Evolutionary conservation across 2,113 vertebrate genomes (phyloP), one percentile per base, ranked within the genome.

Genomic region (Xiphias gladius): DNA sequence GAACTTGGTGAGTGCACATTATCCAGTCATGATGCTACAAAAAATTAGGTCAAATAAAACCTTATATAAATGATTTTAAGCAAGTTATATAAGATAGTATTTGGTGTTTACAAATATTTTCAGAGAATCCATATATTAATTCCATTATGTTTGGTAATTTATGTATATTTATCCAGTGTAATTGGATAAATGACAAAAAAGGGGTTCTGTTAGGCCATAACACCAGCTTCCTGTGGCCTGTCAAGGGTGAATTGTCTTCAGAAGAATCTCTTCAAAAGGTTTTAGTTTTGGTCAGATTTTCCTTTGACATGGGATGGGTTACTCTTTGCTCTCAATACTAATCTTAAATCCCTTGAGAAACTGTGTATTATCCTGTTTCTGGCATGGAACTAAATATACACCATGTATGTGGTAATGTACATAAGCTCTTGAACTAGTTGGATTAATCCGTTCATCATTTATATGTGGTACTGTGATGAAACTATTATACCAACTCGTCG

Each of bases 1-100:
- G 98, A 99, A 95, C 95, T 99, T 79, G 96, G 98, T 99, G 92
- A 96, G 97, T 92, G 69, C 26, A 50, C 24, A 17, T 24, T 17
- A 30, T 62, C 32, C 17, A 28, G 6, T 46, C 7, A 0, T 14
- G 0, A 9, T 61, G 16, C 46, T 19, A 39, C 7, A 57, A 16
- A 17, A 0, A 35, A 30, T 57, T 48, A 30, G 5, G 5, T 68
- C 54, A 43, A 4, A 22, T 2, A 63, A 41, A 32, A 76, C 14
- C 37, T 2, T 20, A 26, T 41, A 52, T 35, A 37, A 59, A 28
- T 7, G 0, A 28, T 35, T 22, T 48, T 24, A 30, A 50, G 12
- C 10, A 61, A 30, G 41, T 76, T 43, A n/a, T 28, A 41, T 26
- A 26, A 57, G n/a, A 26, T 16, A 5, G 12, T 28, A 14, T 57